These are phyloP conservation scores for Parthenolecanium corni DNA, from an alignment of 2,888 invertebrate genomes.

Conservation along the genomic window DNA sequence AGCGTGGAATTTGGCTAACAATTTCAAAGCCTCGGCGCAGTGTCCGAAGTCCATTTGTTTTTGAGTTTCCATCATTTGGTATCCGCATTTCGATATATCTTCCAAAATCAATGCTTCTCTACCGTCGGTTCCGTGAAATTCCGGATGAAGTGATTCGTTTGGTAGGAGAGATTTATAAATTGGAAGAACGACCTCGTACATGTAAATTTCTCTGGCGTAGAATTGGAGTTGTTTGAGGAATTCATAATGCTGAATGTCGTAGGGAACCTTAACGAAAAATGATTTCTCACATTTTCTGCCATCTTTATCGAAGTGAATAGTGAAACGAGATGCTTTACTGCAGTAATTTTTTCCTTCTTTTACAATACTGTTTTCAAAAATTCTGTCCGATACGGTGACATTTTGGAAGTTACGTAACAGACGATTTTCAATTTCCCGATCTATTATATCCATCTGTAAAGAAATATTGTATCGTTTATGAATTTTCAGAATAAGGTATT, in stretches of 20 bases:
- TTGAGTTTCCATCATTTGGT: neutral
- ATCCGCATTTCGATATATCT: conserved; percentile 15
- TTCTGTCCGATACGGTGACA: neutral
- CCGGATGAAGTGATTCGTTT: neutral
- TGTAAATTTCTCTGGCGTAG: conserved; percentile 2
- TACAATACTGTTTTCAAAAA: neutral
- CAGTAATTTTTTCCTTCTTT: neutral
- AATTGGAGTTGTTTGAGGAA: neutral
- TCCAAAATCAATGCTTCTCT: neutral
- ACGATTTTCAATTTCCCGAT: too few species aligned
- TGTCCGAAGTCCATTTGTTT: conserved; percentile 16
- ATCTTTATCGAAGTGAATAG: neutral
- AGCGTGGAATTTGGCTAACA: conserved; percentile 24
- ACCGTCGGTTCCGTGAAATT: neutral
- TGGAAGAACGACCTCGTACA: conserved; percentile 3
- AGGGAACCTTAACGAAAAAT: conserved; percentile 10
- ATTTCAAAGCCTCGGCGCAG: neutral
- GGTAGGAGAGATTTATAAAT: too few species aligned
- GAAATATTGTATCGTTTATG: too few species aligned
- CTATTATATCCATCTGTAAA: too few species aligned
- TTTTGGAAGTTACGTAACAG: neutral
- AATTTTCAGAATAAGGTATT: too few species aligned
- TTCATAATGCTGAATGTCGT: neutral
- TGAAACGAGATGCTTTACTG: neutral
- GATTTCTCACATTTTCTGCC: neutral